These are phyloP conservation scores for Choristoneura fumiferana DNA, from an alignment of 1,140 invertebrate genomes.

Conservation along the genomic window DNA sequence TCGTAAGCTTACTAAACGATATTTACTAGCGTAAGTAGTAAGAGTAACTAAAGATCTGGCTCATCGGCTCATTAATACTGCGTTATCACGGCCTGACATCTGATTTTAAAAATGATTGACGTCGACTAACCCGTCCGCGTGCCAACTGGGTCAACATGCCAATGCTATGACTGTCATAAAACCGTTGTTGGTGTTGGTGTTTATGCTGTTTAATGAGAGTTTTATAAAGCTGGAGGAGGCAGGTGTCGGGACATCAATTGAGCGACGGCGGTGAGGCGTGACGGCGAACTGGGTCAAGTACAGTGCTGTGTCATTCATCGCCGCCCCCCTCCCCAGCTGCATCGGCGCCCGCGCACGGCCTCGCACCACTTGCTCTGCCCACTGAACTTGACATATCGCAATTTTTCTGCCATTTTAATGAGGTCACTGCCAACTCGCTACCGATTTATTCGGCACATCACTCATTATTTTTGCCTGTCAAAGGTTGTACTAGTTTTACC, in stretches of 20 bases:
- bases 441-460: conserved; percentile 18
- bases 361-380: conserved; percentile 34
- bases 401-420: conserved; percentile 50
- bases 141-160: conserved; percentile 68
- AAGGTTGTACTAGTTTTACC: conserved; percentile 27
- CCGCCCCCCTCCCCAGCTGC: conserved; percentile 30
- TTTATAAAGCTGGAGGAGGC: conserved; percentile 32
- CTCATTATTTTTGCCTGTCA: neutral
- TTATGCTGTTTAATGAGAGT: conserved; percentile 34
- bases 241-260: conserved; percentile 16
- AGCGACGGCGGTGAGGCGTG: conserved; percentile 52
- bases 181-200: conserved; percentile 40
- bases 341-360: conserved; percentile 44
- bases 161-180: conserved; percentile 69
- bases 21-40: conserved; percentile 19
- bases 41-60: neutral
- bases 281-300: conserved; percentile 74
- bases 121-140: conserved; percentile 49
- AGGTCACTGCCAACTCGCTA: conserved; percentile 32
- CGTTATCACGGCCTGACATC: conserved; percentile 29
- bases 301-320: conserved; percentile 76
- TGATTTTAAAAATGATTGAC: conserved; percentile 56
- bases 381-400: conserved; percentile 70
- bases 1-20: conserved; percentile 30
- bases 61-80: conserved; percentile 1